phyloP scores from a whole-genome alignment of 2,113 vertebrate species.

The Cryptomyrus ogoouensis region DNA sequence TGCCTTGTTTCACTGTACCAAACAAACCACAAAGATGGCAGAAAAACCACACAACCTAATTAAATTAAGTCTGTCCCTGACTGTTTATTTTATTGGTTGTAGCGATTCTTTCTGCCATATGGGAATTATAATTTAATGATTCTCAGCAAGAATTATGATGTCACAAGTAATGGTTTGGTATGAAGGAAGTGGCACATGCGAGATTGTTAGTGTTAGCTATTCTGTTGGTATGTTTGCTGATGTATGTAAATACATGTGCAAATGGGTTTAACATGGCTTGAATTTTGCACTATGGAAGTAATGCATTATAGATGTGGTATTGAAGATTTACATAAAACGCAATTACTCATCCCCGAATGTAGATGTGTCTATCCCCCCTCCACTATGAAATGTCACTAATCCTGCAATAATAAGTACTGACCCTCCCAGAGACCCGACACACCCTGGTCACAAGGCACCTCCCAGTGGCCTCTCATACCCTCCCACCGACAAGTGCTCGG shows the following conservation, averaged over 20 bases:
- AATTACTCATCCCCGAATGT: slow-evolving; percentile 32
- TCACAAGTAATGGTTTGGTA: neutral
- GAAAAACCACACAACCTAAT: neutral
- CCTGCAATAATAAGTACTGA: slow-evolving; percentile 20
- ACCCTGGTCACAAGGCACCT: slow-evolving; percentile 38
- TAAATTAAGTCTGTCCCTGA: neutral
- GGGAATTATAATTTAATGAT: neutral
- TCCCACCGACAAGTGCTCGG: neutral
- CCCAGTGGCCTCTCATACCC: slow-evolving; percentile 17
- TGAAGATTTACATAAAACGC: neutral
- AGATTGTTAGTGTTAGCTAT: neutral
- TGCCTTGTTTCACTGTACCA: neutral
- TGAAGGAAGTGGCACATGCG: neutral
- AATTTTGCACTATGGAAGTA: neutral
- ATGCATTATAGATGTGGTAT: neutral
- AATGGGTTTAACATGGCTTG: neutral
- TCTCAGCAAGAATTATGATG: neutral
- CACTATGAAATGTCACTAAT: slow-evolving; percentile 36
- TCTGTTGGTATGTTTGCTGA: neutral
- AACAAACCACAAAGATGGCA: neutral
- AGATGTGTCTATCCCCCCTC: slow-evolving; percentile 17
- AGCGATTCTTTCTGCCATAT: neutral
- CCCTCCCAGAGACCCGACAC: slow-evolving; percentile 26
- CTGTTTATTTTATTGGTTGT: neutral
- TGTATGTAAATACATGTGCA: neutral